Conservation (phyloP, 2,797 vertebrate genomes). For the Sylvia borin region DNA sequence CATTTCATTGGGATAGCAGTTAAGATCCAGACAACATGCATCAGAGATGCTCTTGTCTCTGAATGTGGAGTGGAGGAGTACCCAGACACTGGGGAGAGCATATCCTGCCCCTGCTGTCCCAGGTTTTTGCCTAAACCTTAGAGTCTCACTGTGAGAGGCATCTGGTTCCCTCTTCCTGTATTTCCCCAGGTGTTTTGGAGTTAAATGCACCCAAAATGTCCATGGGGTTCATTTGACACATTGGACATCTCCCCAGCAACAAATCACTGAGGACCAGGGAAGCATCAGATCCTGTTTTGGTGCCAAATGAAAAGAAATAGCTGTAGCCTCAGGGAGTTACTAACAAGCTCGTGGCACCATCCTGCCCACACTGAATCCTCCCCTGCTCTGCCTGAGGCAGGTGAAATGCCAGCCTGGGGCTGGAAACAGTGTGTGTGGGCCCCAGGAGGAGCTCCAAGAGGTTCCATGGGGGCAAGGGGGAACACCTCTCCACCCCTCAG, state of each 20-base stretch:
- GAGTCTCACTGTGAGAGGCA: background rate
- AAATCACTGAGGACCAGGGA: background rate
- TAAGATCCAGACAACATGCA: too few species aligned
- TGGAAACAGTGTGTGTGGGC: background rate
- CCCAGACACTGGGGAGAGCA: accelerated
- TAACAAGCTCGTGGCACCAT: background rate
- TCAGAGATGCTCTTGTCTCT: background rate
- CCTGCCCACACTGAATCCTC: background rate
- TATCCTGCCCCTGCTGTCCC: background rate
- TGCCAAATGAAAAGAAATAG: slow-evolving; percentile 5
- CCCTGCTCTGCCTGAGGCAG: background rate
- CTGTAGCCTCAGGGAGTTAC: background rate
- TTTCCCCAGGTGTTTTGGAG: background rate
- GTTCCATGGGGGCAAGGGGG: background rate
- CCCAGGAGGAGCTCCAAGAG: background rate
- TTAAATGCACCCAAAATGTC: background rate
- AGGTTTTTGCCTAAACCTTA: background rate
- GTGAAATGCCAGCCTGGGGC: background rate
- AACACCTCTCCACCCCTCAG: background rate
- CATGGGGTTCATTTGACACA: background rate
- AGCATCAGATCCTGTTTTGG: background rate
- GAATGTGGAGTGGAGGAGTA: background rate
- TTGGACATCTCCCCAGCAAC: accelerated
- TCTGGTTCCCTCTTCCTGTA: accelerated
- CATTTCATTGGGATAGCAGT: background rate